Percentiles rank a stretch among this genome's conserved stretches.
phyloP scores from a whole-genome alignment of 64 coral and sea anemone genomes.

The Exaiptasia diaphana region DNA sequence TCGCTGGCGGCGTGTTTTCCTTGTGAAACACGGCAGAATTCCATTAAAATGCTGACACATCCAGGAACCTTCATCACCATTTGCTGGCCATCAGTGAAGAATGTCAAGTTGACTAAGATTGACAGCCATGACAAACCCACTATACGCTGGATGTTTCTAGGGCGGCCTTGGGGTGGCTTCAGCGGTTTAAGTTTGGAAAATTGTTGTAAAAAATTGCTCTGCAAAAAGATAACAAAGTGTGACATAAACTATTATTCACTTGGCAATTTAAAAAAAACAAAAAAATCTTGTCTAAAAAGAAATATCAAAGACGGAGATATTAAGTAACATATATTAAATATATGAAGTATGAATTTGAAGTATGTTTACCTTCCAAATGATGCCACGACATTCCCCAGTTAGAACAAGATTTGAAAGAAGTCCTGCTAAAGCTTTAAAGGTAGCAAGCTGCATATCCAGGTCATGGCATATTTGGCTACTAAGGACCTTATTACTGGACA shows the following conservation, averaged over 20 bases:
- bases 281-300: background rate
- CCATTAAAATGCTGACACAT: slow-evolving; percentile 50
- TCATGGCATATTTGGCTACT: slow-evolving; percentile 36
- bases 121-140: slow-evolving; percentile 68
- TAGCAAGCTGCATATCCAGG: slow-evolving; percentile 55
- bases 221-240: background rate
- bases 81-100: slow-evolving; percentile 89
- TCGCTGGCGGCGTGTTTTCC: slow-evolving; percentile 47
- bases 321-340: too few species aligned
- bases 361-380: slow-evolving; percentile 86
- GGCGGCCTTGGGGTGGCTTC: slow-evolving; percentile 44
- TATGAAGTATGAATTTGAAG: too few species aligned
- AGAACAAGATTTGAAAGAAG: slow-evolving; percentile 66
- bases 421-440: slow-evolving; percentile 57
- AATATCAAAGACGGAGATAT: background rate
- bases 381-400: slow-evolving; percentile 72
- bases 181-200: slow-evolving; percentile 74
- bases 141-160: slow-evolving; percentile 22
- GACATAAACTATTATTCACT: too few species aligned
- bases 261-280: background rate
- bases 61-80: slow-evolving; percentile 72
- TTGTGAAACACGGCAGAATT: slow-evolving; percentile 35
- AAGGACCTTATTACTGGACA: slow-evolving; percentile 58
- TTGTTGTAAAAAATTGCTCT: slow-evolving; percentile 89
- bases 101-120: slow-evolving; percentile 74